Base-by-base conservation (phyloP, 2,888 invertebrate genomes). In the Neria commutata region DNA sequence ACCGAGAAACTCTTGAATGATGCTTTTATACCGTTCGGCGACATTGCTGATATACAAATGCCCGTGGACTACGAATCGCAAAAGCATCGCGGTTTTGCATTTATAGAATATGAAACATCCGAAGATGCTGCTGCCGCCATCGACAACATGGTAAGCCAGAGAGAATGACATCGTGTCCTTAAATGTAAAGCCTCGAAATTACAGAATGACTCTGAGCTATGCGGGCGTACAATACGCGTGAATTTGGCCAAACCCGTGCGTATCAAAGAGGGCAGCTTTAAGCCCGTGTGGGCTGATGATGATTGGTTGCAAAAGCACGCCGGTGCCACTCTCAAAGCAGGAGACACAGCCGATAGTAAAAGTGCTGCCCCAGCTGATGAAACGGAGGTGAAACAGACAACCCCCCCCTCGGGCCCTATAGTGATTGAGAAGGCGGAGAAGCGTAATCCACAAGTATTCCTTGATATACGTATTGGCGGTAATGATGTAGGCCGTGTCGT, bases 71-170 rank as follows among this genome's bases (percentile, higher is more conserved):
- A 98, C 84, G 97, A 98, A 83, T 90, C 91, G 55, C 96, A 98
- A 77, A 96, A 95, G 76, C 98, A 98, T 77, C 86, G 98, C 75
- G 98, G 98, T n/a, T 99, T 98, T 84, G 97, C 98, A 0, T 99
- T 99, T 80, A 91, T 99, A 65, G 99, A 99, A 83, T 99, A 95
- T 84, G 99, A 99, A 83, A 87, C 89, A 67, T 91, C 94, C 8
- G 98, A 98, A 84, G 99, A 99, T 87, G 98, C 98, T n/a, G 91
- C 94, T 10, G 94, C 97, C 29, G 98, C 98, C 48, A 98, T 99
- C 72, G 98, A 99, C 82, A 99, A 99, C 76, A 98, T 99, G 98
- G 95, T 95, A 83, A 75, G 46, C 17, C 1, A 0, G 1, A 29
- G 2, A n/a, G 10, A 8, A n/a, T 37, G 29, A 25, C 14, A 42